A percentile compares a stretch with the other conserved stretches of the same genome.
Evolutionary conservation across 2,113 vertebrate species (phyloP).

Genomic region (Pteruthius melanotis): DNA sequence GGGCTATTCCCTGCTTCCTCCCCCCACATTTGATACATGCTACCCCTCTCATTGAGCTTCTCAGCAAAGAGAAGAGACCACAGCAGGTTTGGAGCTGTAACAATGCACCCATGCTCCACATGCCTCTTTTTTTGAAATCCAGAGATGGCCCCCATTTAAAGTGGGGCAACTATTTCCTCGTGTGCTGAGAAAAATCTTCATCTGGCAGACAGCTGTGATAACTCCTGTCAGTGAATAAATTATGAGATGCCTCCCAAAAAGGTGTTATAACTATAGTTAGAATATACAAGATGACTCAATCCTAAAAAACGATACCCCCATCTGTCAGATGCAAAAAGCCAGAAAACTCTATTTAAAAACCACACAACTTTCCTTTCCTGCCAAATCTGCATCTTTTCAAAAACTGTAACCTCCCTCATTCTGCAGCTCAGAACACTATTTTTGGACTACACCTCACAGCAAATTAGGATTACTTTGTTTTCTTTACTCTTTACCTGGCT

Average conservation of each 20-base stretch:
- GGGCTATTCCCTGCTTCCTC: not conserved
- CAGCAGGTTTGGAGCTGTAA: not conserved
- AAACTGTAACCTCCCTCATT: not conserved
- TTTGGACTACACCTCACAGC: not conserved
- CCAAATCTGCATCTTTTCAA: not conserved
- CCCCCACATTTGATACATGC: fast-evolving
- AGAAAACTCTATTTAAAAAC: not conserved
- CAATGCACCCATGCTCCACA: not conserved
- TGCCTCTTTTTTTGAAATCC: not conserved
- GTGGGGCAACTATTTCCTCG: not conserved
- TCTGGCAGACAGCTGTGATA: not conserved
- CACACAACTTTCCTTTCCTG: not conserved
- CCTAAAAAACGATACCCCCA: not conserved
- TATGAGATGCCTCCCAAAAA: not conserved
- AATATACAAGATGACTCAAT: not conserved
- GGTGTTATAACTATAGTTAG: not conserved
- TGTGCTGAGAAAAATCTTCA: not conserved
- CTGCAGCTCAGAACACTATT: not conserved
- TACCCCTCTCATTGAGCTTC: not conserved
- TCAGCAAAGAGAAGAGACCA: not conserved
- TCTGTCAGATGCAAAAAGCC: not conserved
- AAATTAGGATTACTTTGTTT: not conserved
- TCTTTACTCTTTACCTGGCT: not conserved
- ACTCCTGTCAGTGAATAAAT: not conserved
- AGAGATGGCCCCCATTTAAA: not conserved